Evolutionary conservation across 2,113 vertebrate genomes (phyloP), one percentile per base, ranked within the genome.

Genomic region (Sinocyclocheilus grahami): DNA sequence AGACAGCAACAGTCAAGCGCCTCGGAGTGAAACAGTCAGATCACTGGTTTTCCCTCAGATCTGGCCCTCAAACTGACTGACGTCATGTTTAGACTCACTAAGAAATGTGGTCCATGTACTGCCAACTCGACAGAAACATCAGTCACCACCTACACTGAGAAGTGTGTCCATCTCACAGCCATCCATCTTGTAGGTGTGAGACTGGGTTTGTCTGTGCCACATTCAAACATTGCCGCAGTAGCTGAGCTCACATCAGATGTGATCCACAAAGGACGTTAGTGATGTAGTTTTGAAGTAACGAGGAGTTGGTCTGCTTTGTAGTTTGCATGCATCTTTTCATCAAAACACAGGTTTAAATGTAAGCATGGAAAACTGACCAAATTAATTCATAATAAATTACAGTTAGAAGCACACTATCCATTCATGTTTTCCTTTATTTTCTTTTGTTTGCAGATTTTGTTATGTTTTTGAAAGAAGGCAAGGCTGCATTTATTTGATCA

Each of bases 31-130:
- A 53, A 37, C 13, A 53, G 39, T 24, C 77, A 46, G 20, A 69
- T 80, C 75, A 74, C 78, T 58, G 65, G 10, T 80, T 60, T 80
- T 37, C 30, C 16, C 13, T 77, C 71, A 76, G 69, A 82, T 83
- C 53, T 72, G 63, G 65, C 12, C 46, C 55, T 67, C 69, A 76
- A 60, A 84, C 39, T 37, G 27, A 42, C 30, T 76, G 67, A 86
- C 67, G 48, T 89, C 82, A 80, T 75, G 5, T 1, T 81, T 27
- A 27, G 58, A 72, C 69, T 85, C 78, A 55, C 71, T 67, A 48
- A 65, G 74, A 79, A 62, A 80, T 33, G 62, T 51, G 60, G 76
- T 76, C 48, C 30, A 53, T 78, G 30, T 75, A 27, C 33, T 76
- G 85, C 46, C 48, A 39, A 72, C 67, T 78, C 74, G 37, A 76